Conservation (phyloP, 2,113 vertebrate species). For the Chascanopsetta lugubris region DNA sequence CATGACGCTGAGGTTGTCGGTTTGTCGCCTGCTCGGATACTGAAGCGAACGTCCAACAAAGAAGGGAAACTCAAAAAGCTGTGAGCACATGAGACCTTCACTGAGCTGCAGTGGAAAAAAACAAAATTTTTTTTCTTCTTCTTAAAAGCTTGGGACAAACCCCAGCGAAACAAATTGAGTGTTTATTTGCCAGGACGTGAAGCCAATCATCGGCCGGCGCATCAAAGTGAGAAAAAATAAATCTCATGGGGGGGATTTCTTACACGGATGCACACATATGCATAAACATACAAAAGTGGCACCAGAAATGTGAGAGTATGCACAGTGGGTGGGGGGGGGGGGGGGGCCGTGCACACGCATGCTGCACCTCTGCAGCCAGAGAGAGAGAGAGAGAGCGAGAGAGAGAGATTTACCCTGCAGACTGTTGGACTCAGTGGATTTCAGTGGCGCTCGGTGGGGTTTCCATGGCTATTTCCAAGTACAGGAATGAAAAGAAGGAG, state of each 20-base stretch:
- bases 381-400: too few relatives aligned
- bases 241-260: background rate
- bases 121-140: too few relatives aligned
- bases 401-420: conserved; percentile 69
- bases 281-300: conserved; percentile 33
- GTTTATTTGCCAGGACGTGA: too few relatives aligned
- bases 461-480: conserved; percentile 81
- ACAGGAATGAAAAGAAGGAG: conserved; percentile 78
- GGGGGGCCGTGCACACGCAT: background rate
- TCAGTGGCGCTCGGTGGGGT: conserved; percentile 71
- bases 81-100: too few relatives aligned
- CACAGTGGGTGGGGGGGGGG: too few relatives aligned
- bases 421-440: conserved; percentile 75
- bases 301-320: conserved; percentile 10
- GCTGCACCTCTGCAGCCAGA: conserved; percentile 31
- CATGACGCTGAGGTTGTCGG: too few relatives aligned
- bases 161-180: too few relatives aligned
- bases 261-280: conserved; percentile 25
- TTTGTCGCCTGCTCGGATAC: too few relatives aligned
- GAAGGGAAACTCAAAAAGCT: too few relatives aligned
- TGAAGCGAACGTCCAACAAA: too few relatives aligned
- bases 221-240: background rate
- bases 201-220: background rate
- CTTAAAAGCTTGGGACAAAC: too few relatives aligned
- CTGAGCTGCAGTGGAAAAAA: too few relatives aligned